Evolutionary conservation across 1,140 invertebrate genomes (phyloP).

Genomic region (Aleiodes sp.): DNA sequence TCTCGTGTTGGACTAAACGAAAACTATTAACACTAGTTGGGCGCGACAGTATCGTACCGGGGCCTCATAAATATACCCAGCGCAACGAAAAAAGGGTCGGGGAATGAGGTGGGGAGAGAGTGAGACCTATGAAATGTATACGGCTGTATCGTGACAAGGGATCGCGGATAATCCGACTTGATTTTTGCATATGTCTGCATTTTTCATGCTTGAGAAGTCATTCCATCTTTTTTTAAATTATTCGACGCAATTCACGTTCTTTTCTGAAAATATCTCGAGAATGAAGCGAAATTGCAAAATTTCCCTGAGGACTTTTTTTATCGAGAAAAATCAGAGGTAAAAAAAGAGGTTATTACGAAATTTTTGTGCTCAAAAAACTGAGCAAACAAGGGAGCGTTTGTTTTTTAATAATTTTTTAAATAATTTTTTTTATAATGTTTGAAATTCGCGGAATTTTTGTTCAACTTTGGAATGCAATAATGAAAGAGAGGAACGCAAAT

Average conservation of each 20-base stretch:
- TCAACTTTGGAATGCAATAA: conserved; percentile 30
- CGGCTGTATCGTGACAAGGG: conserved; percentile 12
- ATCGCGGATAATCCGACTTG: conserved; percentile 24
- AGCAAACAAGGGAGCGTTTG: neutral
- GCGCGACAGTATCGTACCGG: neutral
- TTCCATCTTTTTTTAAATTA: neutral
- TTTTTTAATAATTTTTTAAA: neutral
- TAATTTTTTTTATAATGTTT: neutral
- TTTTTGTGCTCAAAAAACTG: neutral
- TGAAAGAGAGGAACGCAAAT: conserved; percentile 23
- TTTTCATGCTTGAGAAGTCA: conserved; percentile 26
- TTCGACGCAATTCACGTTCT: neutral
- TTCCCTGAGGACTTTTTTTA: no score
- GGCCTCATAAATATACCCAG: conserved; percentile 22
- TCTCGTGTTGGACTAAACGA: conserved; percentile 35
- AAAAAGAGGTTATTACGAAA: neutral
- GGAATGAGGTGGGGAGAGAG: neutral
- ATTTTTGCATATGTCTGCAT: conserved; percentile 34
- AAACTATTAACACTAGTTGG: conserved; percentile 37
- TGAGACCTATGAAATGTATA: neutral
- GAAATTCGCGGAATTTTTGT: conserved; percentile 17
- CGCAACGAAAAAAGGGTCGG: neutral
- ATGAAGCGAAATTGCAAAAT: no score
- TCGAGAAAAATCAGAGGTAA: no score
- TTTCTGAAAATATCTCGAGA: no score